Base-by-base conservation (phyloP, 2,797 vertebrate species). In the Lithobates sylvaticus region DNA sequence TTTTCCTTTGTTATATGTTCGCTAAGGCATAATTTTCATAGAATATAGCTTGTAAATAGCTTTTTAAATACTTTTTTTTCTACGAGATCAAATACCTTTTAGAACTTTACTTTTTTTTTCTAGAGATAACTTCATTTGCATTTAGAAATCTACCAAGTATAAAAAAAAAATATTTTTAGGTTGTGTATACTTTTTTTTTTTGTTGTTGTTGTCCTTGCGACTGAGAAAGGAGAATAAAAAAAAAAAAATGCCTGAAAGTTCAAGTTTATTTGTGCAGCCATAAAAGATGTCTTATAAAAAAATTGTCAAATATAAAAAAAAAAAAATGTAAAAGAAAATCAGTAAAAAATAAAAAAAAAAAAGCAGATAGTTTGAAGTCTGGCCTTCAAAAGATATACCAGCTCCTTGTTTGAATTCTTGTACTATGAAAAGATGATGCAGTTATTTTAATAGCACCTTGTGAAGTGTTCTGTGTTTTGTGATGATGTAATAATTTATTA, bases 361-460 rank as follows among this genome's bases (percentile, higher is more conserved):
- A 91, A 90, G 93, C 42, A 79, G 92, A 90, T 92, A 94, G 94
- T 94, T 94, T 93, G 93, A 90, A 91, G 92, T 93, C 82, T 92
- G 88, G 67, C 91, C 95, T 96, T 97, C 90, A 89, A 88, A 89
- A 90, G 89, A 92, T 94, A 94, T 93, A 97, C 96, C 97, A 97
- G 97, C 96, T 97, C 96, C 95, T 96, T 95, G 95, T 96, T 95
- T 92, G 91, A 95, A 93, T 96, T 96, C 94, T 96, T 95, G 94
- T 96, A 94, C 93, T 95, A 95, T 93, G 95, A 95, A 96, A 94
- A 95, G 94, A 96, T 81, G 79, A 84, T 95, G 95, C 96, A 94
- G 93, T 97, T 97, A 95, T 98, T 99, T 99, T 97, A 98, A 95
- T 99, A 98, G 97, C 97, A 99, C 98, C 97, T 99, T 98, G 98